A percentile compares a stretch with the other conserved stretches of the same genome.
phyloP scores from a whole-genome alignment of 2,888 invertebrate genomes.

The Zygaena filipendulae region DNA sequence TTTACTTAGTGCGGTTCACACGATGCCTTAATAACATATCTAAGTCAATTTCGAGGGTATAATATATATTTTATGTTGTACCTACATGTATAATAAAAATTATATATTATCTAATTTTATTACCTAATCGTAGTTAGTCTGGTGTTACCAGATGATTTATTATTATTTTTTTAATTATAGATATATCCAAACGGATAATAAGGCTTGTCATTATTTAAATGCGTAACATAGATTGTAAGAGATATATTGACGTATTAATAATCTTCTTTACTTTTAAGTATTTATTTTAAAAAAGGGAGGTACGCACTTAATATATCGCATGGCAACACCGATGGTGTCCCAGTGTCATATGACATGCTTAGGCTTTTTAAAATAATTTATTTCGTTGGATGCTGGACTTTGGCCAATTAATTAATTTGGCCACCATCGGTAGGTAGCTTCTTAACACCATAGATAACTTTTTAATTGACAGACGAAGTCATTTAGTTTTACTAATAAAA shows the following conservation, averaged over 20 bases:
- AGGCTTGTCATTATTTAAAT: conserved; percentile 44
- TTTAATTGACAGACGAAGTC: too few relatives aligned
- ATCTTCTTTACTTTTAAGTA: conserved; percentile 55
- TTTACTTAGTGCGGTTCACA: conserved; percentile 65
- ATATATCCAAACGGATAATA: conserved; percentile 29
- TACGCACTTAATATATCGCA: conserved; percentile 37
- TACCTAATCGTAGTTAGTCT: conserved; percentile 20
- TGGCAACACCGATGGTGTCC: conserved; percentile 29
- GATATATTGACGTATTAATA: conserved; percentile 52
- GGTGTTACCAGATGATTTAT: conserved; percentile 34
- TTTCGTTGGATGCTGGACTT: too few relatives aligned
- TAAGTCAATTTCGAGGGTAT: conserved; percentile 63
- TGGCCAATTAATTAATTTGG: too few relatives aligned
- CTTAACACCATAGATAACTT: conserved; percentile 49
- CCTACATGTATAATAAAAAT: conserved; percentile 21
- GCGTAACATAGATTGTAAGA: conserved; percentile 55
- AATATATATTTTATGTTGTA: conserved; percentile 43
- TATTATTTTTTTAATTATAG: conserved; percentile 27
- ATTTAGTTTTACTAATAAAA: conserved; percentile 60
- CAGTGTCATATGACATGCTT: conserved; percentile 27
- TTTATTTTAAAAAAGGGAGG: conserved; percentile 55
- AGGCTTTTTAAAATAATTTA: too few relatives aligned
- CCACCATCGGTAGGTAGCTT: conserved; percentile 41
- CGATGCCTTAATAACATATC: conserved; percentile 69
- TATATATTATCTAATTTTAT: too few relatives aligned